These are phyloP conservation scores for Tyria jacobaeae DNA, from an alignment of 2,888 invertebrate species.

Conservation along the genomic window DNA sequence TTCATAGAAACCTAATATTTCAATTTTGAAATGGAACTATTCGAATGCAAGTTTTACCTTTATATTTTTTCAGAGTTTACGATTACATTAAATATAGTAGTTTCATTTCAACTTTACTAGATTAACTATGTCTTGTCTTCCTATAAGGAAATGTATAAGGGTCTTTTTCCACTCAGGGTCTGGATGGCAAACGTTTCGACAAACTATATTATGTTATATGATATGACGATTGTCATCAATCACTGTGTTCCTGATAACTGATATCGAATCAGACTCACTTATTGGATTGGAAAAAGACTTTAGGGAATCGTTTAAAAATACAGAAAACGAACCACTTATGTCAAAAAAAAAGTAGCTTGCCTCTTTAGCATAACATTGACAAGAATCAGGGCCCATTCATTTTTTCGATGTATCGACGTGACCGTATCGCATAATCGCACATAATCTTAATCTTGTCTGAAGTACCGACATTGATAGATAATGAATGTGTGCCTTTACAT, in stretches of 20 bases:
- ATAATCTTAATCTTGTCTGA: slow-evolving; percentile 10
- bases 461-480: slow-evolving; percentile 32
- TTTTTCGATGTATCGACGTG: not conserved
- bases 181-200: slow-evolving; percentile 7
- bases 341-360: not conserved
- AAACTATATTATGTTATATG: slow-evolving; percentile 9
- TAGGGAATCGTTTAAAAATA: not conserved
- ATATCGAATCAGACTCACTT: not conserved
- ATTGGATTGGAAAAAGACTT: slow-evolving; percentile 9
- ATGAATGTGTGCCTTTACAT: slow-evolving; percentile 28
- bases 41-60: not conserved
- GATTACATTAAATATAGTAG: slow-evolving; percentile 4
- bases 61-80: not conserved
- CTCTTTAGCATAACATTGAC: not conserved
- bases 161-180: slow-evolving; percentile 17
- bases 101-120: slow-evolving; percentile 19
- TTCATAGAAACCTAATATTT: slow-evolving; percentile 8
- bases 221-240: slow-evolving; percentile 5
- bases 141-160: slow-evolving; percentile 11
- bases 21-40: slow-evolving; percentile 21
- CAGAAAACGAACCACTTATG: not conserved
- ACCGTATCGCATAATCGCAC: not conserved
- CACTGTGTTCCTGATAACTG: slow-evolving; percentile 7
- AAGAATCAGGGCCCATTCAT: slow-evolving; percentile 3
- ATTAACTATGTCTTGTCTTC: not conserved